phyloP scores from a whole-genome alignment of 2,888 invertebrate species.

The Nycteola revayana region DNA sequence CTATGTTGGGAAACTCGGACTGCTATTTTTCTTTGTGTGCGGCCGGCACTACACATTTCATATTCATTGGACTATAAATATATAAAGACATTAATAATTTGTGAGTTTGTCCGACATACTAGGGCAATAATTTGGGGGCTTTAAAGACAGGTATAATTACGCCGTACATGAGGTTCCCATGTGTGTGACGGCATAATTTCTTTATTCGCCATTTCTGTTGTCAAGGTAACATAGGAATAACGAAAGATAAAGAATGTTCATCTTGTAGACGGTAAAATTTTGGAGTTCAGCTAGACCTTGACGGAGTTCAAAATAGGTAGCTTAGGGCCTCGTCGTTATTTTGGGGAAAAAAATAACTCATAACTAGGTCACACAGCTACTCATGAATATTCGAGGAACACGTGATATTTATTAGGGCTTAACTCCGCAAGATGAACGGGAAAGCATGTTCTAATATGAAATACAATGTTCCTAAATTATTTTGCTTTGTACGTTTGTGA shows the following conservation, averaged over 20 bases:
- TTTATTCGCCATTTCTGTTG: too few species aligned
- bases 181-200: too few species aligned
- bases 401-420: slow-evolving; percentile 21
- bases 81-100: slow-evolving; percentile 6
- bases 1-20: too few species aligned
- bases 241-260: slow-evolving; percentile 13
- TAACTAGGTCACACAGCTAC: slow-evolving; percentile 48
- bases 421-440: slow-evolving; percentile 18
- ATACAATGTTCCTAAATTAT: slow-evolving; percentile 31
- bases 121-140: neutral
- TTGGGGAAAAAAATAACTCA: slow-evolving; percentile 39
- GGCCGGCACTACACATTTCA: slow-evolving; percentile 1
- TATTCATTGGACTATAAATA: slow-evolving; percentile 3
- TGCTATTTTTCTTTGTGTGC: neutral
- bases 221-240: too few species aligned
- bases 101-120: neutral
- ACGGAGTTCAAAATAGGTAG: slow-evolving; percentile 39
- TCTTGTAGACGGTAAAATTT: slow-evolving; percentile 29
- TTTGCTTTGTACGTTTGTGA: slow-evolving; percentile 18
- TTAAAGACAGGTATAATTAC: too few species aligned
- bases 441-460: slow-evolving; percentile 28
- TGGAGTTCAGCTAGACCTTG: slow-evolving; percentile 35
- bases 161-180: too few species aligned
- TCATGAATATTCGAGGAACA: slow-evolving; percentile 35
- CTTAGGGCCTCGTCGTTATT: slow-evolving; percentile 40